A percentile compares a stretch with the other conserved stretches of the same genome.
phyloP scores from a whole-genome alignment of 2,888 invertebrate genomes.

The Odontocolon sp. region DNA sequence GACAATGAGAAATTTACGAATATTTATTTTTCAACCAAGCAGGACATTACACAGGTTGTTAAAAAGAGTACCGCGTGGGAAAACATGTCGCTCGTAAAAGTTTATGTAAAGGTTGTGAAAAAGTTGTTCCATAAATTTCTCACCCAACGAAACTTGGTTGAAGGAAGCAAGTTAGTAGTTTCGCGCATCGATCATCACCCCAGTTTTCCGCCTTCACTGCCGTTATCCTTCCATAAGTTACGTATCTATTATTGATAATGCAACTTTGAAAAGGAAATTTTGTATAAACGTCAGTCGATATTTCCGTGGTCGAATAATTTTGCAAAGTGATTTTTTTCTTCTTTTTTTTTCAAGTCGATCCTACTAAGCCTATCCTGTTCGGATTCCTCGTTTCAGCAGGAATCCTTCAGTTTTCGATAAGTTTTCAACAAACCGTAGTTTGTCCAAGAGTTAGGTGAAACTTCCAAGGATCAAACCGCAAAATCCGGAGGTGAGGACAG shows the following conservation, averaged over 20 bases:
- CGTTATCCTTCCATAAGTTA: neutral
- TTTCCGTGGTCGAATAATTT: no score
- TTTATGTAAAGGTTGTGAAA: conserved; percentile 48
- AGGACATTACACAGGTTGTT: neutral
- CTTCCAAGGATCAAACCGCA: conserved; percentile 30
- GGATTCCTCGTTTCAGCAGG: no score
- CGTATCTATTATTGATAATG: conserved; percentile 16
- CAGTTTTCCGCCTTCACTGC: conserved; percentile 34
- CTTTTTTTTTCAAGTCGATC: no score
- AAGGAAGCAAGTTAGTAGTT: conserved; percentile 34
- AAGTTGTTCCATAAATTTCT: conserved; percentile 56
- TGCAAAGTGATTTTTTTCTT: no score
- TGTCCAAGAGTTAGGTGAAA: no score
- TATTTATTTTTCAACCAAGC: conserved; percentile 26
- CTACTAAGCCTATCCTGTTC: no score
- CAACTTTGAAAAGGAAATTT: conserved; percentile 12
- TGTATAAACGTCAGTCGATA: no score
- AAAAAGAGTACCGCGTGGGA: conserved; percentile 26
- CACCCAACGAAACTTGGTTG: conserved; percentile 20
- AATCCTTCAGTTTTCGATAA: no score
- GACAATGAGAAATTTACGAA: conserved; percentile 1
- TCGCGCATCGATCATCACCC: conserved; percentile 52
- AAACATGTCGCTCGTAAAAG: conserved; percentile 48
- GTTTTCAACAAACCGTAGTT: no score
- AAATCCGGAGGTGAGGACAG: conserved; percentile 17